phyloP scores from a whole-genome alignment of 2,797 vertebrate species.

The Sebastolobus altivelis region DNA sequence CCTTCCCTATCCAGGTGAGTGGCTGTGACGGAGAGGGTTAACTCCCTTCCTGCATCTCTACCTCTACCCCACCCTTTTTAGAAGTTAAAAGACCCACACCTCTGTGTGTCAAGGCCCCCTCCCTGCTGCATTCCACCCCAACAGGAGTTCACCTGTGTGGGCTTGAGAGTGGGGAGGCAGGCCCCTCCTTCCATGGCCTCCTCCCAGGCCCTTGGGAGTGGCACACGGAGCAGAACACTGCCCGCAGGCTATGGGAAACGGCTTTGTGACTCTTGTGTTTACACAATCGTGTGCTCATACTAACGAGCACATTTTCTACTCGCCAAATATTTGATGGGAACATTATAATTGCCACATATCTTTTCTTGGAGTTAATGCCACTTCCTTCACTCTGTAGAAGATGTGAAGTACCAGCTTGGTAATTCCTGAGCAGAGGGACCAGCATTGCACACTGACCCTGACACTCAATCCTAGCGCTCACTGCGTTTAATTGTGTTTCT shows the following conservation, averaged over 20 bases:
- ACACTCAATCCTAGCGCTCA: slow-evolving; percentile 18
- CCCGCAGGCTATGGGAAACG: slow-evolving; percentile 72
- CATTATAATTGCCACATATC: slow-evolving; percentile 18
- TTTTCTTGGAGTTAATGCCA: neutral
- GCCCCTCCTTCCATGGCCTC: slow-evolving; percentile 65
- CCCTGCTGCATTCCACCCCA: slow-evolving; percentile 80
- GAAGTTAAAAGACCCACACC: slow-evolving; percentile 69
- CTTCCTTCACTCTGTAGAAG: neutral
- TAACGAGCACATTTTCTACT: slow-evolving; percentile 46
- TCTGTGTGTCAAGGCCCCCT: slow-evolving; percentile 59
- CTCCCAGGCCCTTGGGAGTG: slow-evolving; percentile 77
- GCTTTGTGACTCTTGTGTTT: slow-evolving; percentile 61
- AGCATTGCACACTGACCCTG: slow-evolving; percentile 31
- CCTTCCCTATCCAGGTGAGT: slow-evolving; percentile 68
- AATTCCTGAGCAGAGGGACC: slow-evolving; percentile 38
- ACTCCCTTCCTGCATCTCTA: slow-evolving; percentile 78
- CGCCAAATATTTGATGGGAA: slow-evolving; percentile 37
- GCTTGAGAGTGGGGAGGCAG: slow-evolving; percentile 78
- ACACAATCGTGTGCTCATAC: slow-evolving; percentile 51
- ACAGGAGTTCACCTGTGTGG: slow-evolving; percentile 87
- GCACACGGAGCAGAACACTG: slow-evolving; percentile 63
- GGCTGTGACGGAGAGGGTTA: slow-evolving; percentile 51
- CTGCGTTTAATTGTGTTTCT: neutral
- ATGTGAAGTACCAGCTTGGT: neutral
- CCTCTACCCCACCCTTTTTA: slow-evolving; percentile 72